Evolutionary conservation across 1,140 invertebrate genomes (phyloP).

Genomic region (Dendrolimus punctatus): DNA sequence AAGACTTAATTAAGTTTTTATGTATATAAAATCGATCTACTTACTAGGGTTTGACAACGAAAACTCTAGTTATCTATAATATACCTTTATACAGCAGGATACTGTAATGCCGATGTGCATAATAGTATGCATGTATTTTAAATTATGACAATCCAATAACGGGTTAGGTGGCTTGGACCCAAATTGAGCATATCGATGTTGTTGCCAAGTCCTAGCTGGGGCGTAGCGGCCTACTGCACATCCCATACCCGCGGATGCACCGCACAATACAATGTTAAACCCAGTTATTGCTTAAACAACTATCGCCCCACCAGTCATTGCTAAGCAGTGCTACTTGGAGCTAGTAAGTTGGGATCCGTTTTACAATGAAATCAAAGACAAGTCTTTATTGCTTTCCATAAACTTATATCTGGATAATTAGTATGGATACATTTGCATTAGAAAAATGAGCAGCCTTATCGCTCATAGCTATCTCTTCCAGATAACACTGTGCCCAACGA

Average conservation of each 20-base stretch:
- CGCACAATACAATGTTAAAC: background rate
- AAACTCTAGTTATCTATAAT: too few species aligned
- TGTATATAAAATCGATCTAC: too few species aligned
- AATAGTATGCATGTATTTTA: conserved; percentile 35
- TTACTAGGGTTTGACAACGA: too few species aligned
- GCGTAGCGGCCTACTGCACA: conserved; percentile 13
- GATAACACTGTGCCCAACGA: too few species aligned
- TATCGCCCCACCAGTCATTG: background rate
- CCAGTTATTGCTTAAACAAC: background rate
- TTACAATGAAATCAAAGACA: background rate
- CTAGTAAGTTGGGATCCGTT: background rate
- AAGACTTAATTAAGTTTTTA: too few species aligned
- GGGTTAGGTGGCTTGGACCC: conserved; percentile 43
- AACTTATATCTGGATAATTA: too few species aligned
- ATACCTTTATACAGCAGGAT: conserved; percentile 9
- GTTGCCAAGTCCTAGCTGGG: conserved; percentile 52
- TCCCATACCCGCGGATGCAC: conserved; percentile 6
- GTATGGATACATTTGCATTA: too few species aligned
- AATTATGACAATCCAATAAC: conserved; percentile 63
- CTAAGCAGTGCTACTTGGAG: background rate
- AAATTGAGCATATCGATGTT: conserved; percentile 47
- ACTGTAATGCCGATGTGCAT: conserved; percentile 38
- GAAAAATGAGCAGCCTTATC: too few species aligned
- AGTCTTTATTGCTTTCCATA: too few species aligned
- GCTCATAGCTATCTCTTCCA: too few species aligned